Evolutionary conservation across 2,888 invertebrate genomes (phyloP), one percentile per base, ranked within the genome.

Genomic region (Tipula helvola): DNA sequence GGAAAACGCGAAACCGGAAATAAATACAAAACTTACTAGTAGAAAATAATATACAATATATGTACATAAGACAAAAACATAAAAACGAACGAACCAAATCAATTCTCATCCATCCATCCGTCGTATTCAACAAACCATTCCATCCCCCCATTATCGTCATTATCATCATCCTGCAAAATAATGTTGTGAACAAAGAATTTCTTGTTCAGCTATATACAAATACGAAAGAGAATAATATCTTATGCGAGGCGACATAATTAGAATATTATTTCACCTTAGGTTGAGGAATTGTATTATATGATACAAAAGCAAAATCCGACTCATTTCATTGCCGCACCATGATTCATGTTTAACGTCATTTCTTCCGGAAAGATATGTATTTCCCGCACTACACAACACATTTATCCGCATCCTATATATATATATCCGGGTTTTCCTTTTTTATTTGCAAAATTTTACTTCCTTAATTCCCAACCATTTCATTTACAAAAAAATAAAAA

Each of bases 31-130:
- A 71, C 12, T 71, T 28, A 28, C 71, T 71, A 4, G 71, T 71
- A 18, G 71, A 71, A 18, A 28, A 28, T 28, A 28, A 28, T 28
- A 28, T 28, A 28, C 28, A 28, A 28, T 28, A 10, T 39, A 39
- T 8, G 8, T 18, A 16, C 16, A 16, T 57, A 57, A 57, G 52
- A 57, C 52, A 57, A 57, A 57, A n/a, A 57, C 16, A 57, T 57
- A 57, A 57, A 71, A 71, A 71, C 71, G 52, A 84, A 84, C 84
- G 84, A 84, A 84, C 84, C 84, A 84, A 84, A 84, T 84, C 84
- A 84, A 84, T 84, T 84, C 84, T 84, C 84, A 84, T 84, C 84
- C 84, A 84, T 84, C 84, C 84, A 84, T 84, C 84, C 84, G 84
- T 84, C 84, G 71, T 71, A 71, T 71, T 71, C 71, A 71, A 18